Conservation (phyloP, 92 coral and sea anemone genomes). For the Heliopora coerulea region DNA sequence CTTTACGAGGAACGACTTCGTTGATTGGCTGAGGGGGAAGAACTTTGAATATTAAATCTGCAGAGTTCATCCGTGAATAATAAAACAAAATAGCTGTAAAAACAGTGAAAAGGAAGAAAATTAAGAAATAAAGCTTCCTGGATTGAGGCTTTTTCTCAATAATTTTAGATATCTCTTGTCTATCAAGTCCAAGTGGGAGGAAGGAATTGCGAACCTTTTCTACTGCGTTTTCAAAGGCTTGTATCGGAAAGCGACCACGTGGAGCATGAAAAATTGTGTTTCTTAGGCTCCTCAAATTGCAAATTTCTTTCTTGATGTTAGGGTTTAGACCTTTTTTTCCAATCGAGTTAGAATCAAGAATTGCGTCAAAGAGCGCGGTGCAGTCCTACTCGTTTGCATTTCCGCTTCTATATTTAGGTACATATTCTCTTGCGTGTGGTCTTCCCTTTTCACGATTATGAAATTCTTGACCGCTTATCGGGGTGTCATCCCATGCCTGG, state of each 20-base stretch:
- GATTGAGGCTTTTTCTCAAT: no score
- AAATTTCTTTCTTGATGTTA: neutral
- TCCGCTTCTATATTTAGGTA: slow-evolving; percentile 46
- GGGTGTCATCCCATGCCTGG: slow-evolving; percentile 55
- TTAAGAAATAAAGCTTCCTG: no score
- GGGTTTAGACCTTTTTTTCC: slow-evolving; percentile 41
- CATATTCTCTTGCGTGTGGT: slow-evolving; percentile 3
- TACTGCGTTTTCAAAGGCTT: slow-evolving; percentile 20
- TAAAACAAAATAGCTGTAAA: no score
- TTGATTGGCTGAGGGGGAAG: slow-evolving; percentile 57
- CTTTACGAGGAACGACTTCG: slow-evolving; percentile 20
- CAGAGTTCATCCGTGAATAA: no score
- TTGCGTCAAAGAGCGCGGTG: slow-evolving; percentile 46
- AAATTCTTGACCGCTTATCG: slow-evolving; percentile 44
- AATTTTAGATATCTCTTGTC: slow-evolving; percentile 24
- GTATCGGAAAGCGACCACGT: slow-evolving; percentile 25
- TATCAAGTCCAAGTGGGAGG: slow-evolving; percentile 23
- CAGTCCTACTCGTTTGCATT: slow-evolving; percentile 56
- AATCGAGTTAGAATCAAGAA: slow-evolving; percentile 47
- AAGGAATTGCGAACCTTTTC: slow-evolving; percentile 32
- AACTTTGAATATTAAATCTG: no score
- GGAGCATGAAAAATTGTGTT: slow-evolving; percentile 46
- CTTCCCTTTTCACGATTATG: slow-evolving; percentile 5
- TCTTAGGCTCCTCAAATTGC: slow-evolving; percentile 26
- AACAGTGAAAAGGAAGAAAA: neutral